Base-by-base conservation (phyloP, 1,140 invertebrate species). In the Drosophila pruinosa region DNA sequence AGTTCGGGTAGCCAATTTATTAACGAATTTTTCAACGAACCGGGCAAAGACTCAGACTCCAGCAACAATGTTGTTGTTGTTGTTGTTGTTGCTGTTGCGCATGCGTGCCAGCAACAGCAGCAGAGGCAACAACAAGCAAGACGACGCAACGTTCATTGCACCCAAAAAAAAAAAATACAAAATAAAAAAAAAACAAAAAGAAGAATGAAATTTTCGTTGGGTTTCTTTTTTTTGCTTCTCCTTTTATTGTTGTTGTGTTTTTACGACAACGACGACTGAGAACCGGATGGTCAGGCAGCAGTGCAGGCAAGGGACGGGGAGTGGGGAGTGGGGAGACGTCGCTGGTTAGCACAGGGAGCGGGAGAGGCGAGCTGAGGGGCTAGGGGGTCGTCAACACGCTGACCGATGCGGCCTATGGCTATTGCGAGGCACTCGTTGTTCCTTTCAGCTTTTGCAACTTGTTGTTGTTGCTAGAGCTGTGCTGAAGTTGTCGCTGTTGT, bases 61-160 rank as follows among this genome's bases (percentile, higher is more conserved):
- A 36, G 22, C 64, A 7, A 71, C 78, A 74, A 73, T 75, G 72
- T 48, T 77, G 63, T 76, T 57, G 54, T 57, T 56, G 48, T 56
- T 57, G 54, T 45, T 69, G 39, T 26, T 58, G 28, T 36, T 72
- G 59, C 17, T 15, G 12, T 7, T 43, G 38, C 81, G 81, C 81
- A 85, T 85, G 81, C 81, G 81, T 63, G 57, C 36, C 80, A 48
- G 45, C 62, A 34, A 28, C 43, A 17, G 14, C 47, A 34, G 22
- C 26, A 15, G n/a, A 7, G 12, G 12, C 31, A 4, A 34, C 31
- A 4, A 34, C 31, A 4, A n/a, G 1, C 3, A 4, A 10, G 57
- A 64, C 71, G 43, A 72, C 77, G 76, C 81, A 85, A 86, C 81
- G 81, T 85, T 85, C 81, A 86, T 85, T 85, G 81, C 81, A 85